Evolutionary conservation across 1,140 invertebrate species (phyloP).

Genomic region (Drosophila ficusphila): DNA sequence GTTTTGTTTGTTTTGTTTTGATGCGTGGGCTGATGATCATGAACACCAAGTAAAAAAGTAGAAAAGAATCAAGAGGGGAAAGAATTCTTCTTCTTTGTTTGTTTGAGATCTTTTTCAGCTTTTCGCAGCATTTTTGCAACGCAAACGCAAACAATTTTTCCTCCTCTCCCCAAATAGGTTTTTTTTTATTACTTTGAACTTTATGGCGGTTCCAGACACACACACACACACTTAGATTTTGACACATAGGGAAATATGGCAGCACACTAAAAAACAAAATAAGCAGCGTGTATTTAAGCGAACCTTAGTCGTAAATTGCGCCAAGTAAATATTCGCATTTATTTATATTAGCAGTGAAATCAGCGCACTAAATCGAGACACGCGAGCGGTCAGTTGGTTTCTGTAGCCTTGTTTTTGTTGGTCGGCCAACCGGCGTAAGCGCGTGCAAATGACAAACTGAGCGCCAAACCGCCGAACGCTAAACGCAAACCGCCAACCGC

Average conservation of each 20-base stretch:
- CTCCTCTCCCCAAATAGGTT: slow-evolving; percentile 28
- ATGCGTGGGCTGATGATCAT: slow-evolving; percentile 46
- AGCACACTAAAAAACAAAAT: slow-evolving; percentile 16
- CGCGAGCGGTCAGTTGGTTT: slow-evolving; percentile 20
- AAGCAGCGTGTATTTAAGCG: not conserved
- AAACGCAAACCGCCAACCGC: slow-evolving; percentile 31
- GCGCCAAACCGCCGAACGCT: slow-evolving; percentile 59
- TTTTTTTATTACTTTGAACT: slow-evolving; percentile 74
- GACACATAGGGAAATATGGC: not conserved
- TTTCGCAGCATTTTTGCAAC: slow-evolving; percentile 5
- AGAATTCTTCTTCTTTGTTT: slow-evolving; percentile 8
- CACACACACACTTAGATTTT: not conserved
- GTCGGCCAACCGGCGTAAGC: slow-evolving; percentile 68
- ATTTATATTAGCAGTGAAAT: slow-evolving; percentile 56
- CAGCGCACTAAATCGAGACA: slow-evolving; percentile 55
- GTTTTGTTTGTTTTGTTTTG: slow-evolving; percentile 49
- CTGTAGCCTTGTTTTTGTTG: not conserved
- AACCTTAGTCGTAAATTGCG: slow-evolving; percentile 28
- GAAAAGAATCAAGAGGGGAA: not conserved
- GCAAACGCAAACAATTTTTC: slow-evolving; percentile 20
- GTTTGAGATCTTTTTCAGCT: slow-evolving; percentile 20
- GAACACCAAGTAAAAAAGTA: not conserved
- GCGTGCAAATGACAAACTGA: slow-evolving; percentile 78
- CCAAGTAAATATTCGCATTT: slow-evolving; percentile 56
- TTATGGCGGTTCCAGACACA: slow-evolving; percentile 45